Evolutionary conservation across 53 echinoderm and acorn worm genomes (phyloP).

Genomic region (Arbacia lixula): DNA sequence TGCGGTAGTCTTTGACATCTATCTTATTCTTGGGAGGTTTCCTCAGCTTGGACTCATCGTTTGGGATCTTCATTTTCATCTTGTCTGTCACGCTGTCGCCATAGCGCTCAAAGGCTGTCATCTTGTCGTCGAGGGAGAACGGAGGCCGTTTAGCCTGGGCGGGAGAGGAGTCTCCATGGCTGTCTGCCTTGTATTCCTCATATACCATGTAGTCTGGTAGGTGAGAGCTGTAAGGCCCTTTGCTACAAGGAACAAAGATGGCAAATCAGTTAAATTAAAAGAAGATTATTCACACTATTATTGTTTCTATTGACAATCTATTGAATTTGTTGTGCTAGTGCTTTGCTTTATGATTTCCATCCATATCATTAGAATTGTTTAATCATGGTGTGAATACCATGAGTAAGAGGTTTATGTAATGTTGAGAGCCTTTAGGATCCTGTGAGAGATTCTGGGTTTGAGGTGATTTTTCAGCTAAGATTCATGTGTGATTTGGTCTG

Average conservation of each 20-base stretch:
- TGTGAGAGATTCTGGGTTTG: too few species aligned
- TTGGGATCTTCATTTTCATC: constrained; percentile 76
- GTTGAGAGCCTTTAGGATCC: too few species aligned
- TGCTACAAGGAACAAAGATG: neutral
- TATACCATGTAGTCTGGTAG: constrained; percentile 99
- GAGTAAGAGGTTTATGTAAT: too few species aligned
- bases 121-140: constrained; percentile 84
- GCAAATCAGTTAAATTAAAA: too few species aligned
- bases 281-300: too few species aligned
- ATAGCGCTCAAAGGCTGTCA: constrained; percentile 85
- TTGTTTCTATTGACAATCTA: too few species aligned
- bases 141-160: constrained; percentile 68
- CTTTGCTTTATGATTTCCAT: too few species aligned
- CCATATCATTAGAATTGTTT: too few species aligned
- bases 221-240: constrained; percentile 65
- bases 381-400: too few species aligned
- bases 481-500: too few species aligned
- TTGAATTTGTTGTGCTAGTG: too few species aligned
- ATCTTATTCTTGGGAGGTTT: constrained; percentile 48
- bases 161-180: constrained; percentile 47
- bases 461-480: too few species aligned
- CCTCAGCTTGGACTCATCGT: constrained; percentile 65
- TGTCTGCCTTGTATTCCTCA: constrained; percentile 72
- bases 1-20: constrained; percentile 44
- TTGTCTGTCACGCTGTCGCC: constrained; percentile 80